phyloP scores from a whole-genome alignment of 2,888 invertebrate species.

The Chrysopilus asiliformis region DNA sequence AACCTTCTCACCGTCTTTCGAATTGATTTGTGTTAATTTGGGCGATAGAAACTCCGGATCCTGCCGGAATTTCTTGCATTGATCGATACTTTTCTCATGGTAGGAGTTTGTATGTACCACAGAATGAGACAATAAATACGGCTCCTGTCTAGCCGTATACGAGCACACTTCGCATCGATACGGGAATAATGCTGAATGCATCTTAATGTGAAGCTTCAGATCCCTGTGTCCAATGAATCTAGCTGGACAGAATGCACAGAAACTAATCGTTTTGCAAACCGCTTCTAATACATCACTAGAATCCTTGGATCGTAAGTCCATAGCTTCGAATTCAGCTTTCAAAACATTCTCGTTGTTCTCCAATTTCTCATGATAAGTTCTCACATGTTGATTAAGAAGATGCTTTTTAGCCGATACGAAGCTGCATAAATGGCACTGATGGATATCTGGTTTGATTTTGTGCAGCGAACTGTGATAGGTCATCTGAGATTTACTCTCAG shows the following conservation, averaged over 20 bases:
- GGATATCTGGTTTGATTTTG: constrained; percentile 28
- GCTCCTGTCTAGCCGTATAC: constrained; percentile 58
- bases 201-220: constrained; percentile 54
- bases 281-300: too few species aligned
- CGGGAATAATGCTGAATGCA: constrained; percentile 48
- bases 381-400: constrained; percentile 68
- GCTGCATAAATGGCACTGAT: constrained; percentile 68
- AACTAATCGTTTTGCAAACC: constrained; percentile 49
- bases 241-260: constrained; percentile 73
- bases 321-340: too few species aligned
- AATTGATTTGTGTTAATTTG: constrained; percentile 36
- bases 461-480: constrained; percentile 81
- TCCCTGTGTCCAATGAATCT: constrained; percentile 66
- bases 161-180: constrained; percentile 65
- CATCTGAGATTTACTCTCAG: constrained; percentile 74
- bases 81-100: constrained; percentile 57
- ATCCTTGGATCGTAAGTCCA: too few species aligned
- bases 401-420: constrained; percentile 72
- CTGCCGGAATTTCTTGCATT: constrained; percentile 50
- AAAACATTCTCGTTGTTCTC: too few species aligned
- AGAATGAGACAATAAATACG: constrained; percentile 53
- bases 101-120: constrained; percentile 66
- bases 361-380: constrained; percentile 39
- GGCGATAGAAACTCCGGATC: constrained; percentile 54
- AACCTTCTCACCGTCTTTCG: constrained; percentile 23